Base-by-base conservation (phyloP, 2,113 vertebrate species). In the Narcine bancroftii region DNA sequence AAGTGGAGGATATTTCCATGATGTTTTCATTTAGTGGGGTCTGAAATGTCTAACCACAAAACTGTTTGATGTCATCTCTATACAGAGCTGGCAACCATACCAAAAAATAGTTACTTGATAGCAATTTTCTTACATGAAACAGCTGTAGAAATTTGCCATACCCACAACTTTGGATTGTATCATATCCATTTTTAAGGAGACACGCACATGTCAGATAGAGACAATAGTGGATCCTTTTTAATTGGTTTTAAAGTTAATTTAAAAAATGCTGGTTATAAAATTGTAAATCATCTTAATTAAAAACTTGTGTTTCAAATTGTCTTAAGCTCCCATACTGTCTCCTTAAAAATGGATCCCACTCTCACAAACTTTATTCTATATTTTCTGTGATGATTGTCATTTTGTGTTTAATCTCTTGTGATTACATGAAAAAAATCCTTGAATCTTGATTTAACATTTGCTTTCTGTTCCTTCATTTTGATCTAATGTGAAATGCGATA, bases 61-160 rank as follows among this genome's bases (percentile, higher is more conserved):
- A 96, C 97, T 98, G 97, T 96, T 97, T 97, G 97, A 97, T 97
- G 96, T 97, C 96, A 96, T 96, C 95, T 95, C 94, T 95, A 95
- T 95, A 96, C 94, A 94, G 96, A 97, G 95, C 96, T 96, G 95
- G 95, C 95, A 94, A 95, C 95, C 94, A 96, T 96, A 97, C 97
- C 96, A 97, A 97, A 96, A 97, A 96, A 96, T 96, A 97, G 96
- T 97, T 96, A 97, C 97, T 97, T 96, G 97, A 98, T 97, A 96
- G 96, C 96, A 97, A 97, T 97, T 95, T 96, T 71, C 65, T 91
- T 91, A 69, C 96, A 96, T 96, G 96, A 96, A 97, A 96, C 96
- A 97, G 97, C 97, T 96, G 96, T 95, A 96, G 95, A 95, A 95
- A 94, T 95, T 96, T 97, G 96, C 96, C 96, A 97, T 97, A 97